phyloP scores from a whole-genome alignment of 2,113 vertebrate species.

The Festucalex cinctus region DNA sequence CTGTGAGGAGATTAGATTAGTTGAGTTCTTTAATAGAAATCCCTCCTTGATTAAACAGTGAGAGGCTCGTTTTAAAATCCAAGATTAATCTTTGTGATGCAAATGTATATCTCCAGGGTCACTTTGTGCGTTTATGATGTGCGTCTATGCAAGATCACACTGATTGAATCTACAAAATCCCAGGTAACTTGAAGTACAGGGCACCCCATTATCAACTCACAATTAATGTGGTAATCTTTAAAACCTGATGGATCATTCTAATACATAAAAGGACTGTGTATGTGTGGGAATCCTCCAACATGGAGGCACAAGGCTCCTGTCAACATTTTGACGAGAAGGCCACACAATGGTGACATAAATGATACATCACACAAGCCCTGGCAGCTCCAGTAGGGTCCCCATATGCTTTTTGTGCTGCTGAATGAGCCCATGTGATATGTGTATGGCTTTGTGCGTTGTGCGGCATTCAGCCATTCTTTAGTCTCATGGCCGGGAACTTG shows the following conservation, averaged over 20 bases:
- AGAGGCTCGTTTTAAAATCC: slow-evolving; percentile 28
- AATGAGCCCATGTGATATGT: slow-evolving; percentile 52
- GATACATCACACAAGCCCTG: slow-evolving; percentile 66
- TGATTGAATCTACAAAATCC: slow-evolving; percentile 22
- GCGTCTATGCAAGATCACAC: not conserved
- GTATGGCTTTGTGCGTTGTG: slow-evolving; percentile 37
- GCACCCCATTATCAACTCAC: slow-evolving; percentile 36
- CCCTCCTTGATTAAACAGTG: slow-evolving; percentile 39
- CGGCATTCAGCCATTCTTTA: slow-evolving; percentile 37
- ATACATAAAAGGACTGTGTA: slow-evolving; percentile 55
- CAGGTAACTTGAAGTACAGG: slow-evolving; percentile 12
- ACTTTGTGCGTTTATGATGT: slow-evolving; percentile 6
- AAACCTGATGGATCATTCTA: slow-evolving; percentile 51
- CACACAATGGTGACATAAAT: slow-evolving; percentile 66
- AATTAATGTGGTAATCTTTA: slow-evolving; percentile 49
- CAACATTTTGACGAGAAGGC: slow-evolving; percentile 53
- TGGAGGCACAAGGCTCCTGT: slow-evolving; percentile 58
- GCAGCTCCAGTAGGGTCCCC: slow-evolving; percentile 61
- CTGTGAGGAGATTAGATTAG: slow-evolving; percentile 26
- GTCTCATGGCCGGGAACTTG: slow-evolving; percentile 37
- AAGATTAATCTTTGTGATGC: slow-evolving; percentile 30
- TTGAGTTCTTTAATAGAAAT: slow-evolving; percentile 34
- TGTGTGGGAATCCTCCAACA: slow-evolving; percentile 65
- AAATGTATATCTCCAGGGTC: slow-evolving; percentile 15
- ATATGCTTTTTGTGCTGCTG: slow-evolving; percentile 54